Evolutionary conservation across 2,113 vertebrate species (phyloP), one percentile per base, ranked within the genome.

Genomic region (Lepus timidus): DNA sequence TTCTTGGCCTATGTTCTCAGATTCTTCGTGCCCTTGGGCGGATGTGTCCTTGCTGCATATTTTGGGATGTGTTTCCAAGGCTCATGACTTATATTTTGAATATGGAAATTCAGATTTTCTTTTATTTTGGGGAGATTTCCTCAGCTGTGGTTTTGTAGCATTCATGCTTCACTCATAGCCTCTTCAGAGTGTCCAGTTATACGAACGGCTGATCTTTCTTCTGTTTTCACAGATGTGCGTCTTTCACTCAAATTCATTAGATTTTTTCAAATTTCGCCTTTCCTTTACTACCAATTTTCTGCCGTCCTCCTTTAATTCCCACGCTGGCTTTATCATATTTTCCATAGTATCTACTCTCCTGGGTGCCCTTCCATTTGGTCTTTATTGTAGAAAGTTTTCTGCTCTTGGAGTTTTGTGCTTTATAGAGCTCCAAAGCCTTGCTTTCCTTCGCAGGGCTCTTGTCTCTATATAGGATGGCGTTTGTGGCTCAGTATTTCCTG

Each of bases 1-100:
- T n/a, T 87, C 16, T 93, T 93, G n/a, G 82, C 22, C 75, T 86
- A 61, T n/a, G 55, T 82, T 86, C 39, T 90, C 73, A 67, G 80
- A 55, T 73, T 88, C 17, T 91, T 71, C 20, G 83, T 73, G 10
- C 44, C 19, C 55, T 94, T 84, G 88, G 31, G 8, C 61, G 83
- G 84, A 16, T 25, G 1, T 91, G 49, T 94, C 33, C n/a, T 10
- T 55, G 12, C 64, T 49, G n/a, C 33, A 29, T n/a, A 13, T 49
- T 70, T 52, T 36, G 22, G 29, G 36, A 20, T 80, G n/a, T n/a
- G 39, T 87, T 78, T 87, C 29, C 62, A 76, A 91, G 10, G 44
- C 73, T 55, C 23, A 36, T 25, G 61, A 84, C 23, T 9, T 68
- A 4, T 51, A 25, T 61, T 82, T 70, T 75, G 79, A 67, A 84